These are phyloP conservation scores for Platycercus adscitus DNA, from an alignment of 2,113 vertebrate species.

Conservation along the genomic window DNA sequence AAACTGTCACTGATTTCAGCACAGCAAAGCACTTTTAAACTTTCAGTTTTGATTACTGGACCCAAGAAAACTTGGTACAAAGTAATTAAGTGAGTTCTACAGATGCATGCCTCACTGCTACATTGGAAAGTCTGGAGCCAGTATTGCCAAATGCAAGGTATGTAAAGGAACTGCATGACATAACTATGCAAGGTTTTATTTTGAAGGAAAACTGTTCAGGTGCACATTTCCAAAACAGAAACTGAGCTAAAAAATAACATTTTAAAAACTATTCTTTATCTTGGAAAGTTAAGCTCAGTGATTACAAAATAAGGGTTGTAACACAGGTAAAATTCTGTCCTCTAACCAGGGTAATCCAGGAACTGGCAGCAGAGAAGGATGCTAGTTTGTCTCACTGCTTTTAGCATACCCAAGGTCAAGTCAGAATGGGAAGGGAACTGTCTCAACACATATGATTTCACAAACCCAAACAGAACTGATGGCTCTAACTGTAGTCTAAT, in stretches of 20 bases:
- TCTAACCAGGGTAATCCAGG: neutral
- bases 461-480: neutral
- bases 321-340: neutral
- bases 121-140: neutral
- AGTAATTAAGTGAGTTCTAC: neutral
- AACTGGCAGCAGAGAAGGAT: neutral
- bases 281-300: neutral
- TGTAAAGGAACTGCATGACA: neutral
- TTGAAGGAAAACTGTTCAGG: neutral
- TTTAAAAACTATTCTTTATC: neutral
- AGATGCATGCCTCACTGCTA: neutral
- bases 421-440: neutral
- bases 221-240: neutral
- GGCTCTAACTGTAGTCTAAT: neutral
- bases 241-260: conserved; percentile 13
- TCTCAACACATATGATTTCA: neutral
- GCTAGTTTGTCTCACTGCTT: neutral
- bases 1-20: neutral
- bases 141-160: neutral
- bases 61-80: neutral
- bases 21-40: neutral
- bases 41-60: neutral
- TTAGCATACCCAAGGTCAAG: neutral
- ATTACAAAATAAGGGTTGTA: neutral
- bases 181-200: neutral